Conservation (phyloP, 1,140 invertebrate species). For the Papilio aristodemus region DNA sequence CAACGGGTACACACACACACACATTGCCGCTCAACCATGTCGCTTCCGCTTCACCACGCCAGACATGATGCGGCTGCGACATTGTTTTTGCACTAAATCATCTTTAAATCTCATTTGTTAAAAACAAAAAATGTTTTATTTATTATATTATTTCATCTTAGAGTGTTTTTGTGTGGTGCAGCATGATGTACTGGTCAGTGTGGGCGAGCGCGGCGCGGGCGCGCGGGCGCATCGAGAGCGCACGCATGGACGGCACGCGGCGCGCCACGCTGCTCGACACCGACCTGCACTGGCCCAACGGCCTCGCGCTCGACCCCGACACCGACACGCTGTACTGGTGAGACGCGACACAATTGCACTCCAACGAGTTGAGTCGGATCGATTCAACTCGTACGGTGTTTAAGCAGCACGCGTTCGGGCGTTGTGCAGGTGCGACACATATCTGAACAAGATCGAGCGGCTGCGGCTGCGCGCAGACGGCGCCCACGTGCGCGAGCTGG, state of each 20-base stretch:
- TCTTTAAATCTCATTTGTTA: too few relatives aligned
- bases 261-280: conserved; percentile 77
- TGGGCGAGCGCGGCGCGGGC: conserved; percentile 82
- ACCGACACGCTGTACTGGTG: conserved; percentile 87
- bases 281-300: conserved; percentile 91
- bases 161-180: conserved; percentile 31
- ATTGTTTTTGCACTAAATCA: too few relatives aligned
- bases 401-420: not conserved
- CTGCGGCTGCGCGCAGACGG: conserved; percentile 84
- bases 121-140: too few relatives aligned
- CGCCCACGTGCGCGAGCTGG: conserved; percentile 83
- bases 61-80: too few relatives aligned
- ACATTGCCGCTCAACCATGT: too few relatives aligned
- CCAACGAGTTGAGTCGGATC: not conserved
- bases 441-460: conserved; percentile 87
- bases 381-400: not conserved
- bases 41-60: too few relatives aligned
- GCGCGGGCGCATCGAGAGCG: conserved; percentile 83
- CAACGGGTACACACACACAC: conserved; percentile 67
- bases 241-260: conserved; percentile 90
- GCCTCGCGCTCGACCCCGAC: conserved; percentile 89
- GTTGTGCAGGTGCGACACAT: conserved; percentile 83
- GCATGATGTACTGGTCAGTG: conserved; percentile 89
- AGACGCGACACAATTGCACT: not conserved
- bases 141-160: too few relatives aligned